Base-by-base conservation (phyloP, 1,140 invertebrate species). In the Leptinotarsa texana region DNA sequence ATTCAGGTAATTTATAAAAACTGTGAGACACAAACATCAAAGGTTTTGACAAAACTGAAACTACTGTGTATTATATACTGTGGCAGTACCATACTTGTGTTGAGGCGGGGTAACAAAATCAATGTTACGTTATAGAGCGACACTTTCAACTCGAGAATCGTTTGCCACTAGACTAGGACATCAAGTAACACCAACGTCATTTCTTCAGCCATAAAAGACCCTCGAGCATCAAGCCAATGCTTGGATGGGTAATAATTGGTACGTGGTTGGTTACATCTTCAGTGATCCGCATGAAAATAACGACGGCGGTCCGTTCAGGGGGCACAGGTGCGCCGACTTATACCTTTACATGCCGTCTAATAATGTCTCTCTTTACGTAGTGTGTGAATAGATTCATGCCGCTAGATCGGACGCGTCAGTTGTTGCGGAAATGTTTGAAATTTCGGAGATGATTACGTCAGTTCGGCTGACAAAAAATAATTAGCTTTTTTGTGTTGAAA, bases 221-320 rank as follows among this genome's bases (percentile, higher is more conserved):
- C 63, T 22, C 65, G 76, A 74, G 78, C 76, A 75, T 77, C 51
- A 51, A 69, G 73, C 74, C 65, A 66, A 78, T 21, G 79, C 79
- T 79, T 72, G 72, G 75, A 66, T 82, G 78, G 76, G 80, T 77
- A 82, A 80, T 83, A 80, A 83, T 82, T 83, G 80, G 72, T 72
- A 72, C 76, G 80, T 78, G 82, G 81, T 82, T 81, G 82, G 82
- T 81, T 83, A 80, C 82, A 79, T 77, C 77, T 79, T 75, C 75
- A 73, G 24, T 80, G 82, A 80, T 78, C 79, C 81, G 81, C 76
- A 78, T 79, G 80, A 83, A 80, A 81, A 83, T 83, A 83, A 83
- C 82, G 82, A 83, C 80, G 80, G 73, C 78, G 79, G 75, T 76
- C 62, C 61, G 66, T 65, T 42, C n/a, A n/a, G 63, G 62, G 63